Conservation (phyloP, 1,140 invertebrate species). For the Drosophila nebulosa region DNA sequence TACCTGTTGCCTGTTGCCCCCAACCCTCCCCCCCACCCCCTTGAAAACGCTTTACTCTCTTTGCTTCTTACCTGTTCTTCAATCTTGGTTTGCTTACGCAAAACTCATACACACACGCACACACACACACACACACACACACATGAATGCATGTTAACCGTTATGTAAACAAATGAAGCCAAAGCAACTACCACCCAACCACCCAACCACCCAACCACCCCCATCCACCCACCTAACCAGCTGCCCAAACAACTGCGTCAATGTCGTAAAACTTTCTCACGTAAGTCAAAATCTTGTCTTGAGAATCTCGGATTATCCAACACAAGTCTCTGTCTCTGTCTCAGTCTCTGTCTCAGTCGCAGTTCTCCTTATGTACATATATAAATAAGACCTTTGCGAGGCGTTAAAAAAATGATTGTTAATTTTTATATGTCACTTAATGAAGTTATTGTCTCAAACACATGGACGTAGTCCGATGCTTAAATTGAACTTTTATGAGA, state of each 20-base stretch:
- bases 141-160: constrained; percentile 34
- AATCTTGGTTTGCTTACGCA: constrained; percentile 56
- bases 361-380: not conserved
- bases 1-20: constrained; percentile 25
- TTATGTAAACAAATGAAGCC: constrained; percentile 29
- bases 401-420: constrained; percentile 5
- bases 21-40: not conserved
- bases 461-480: not conserved
- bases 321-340: constrained; percentile 15
- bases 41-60: too few relatives aligned
- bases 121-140: not conserved
- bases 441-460: not conserved
- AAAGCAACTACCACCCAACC: constrained; percentile 7
- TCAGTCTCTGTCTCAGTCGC: constrained; percentile 14
- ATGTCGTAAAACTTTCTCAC: constrained; percentile 71
- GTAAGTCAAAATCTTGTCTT: constrained; percentile 66
- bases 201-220: constrained; percentile 2
- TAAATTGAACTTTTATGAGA: too few relatives aligned
- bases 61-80: not conserved
- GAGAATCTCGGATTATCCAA: constrained; percentile 28
- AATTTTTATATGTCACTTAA: constrained; percentile 10
- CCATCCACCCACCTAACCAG: constrained; percentile 18
- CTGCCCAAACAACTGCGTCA: constrained; percentile 53
- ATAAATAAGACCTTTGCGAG: not conserved
- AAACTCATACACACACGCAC: constrained; percentile 41